Conservation (phyloP, 2,113 vertebrate species). For the Nothobranchius kuhntae region DNA sequence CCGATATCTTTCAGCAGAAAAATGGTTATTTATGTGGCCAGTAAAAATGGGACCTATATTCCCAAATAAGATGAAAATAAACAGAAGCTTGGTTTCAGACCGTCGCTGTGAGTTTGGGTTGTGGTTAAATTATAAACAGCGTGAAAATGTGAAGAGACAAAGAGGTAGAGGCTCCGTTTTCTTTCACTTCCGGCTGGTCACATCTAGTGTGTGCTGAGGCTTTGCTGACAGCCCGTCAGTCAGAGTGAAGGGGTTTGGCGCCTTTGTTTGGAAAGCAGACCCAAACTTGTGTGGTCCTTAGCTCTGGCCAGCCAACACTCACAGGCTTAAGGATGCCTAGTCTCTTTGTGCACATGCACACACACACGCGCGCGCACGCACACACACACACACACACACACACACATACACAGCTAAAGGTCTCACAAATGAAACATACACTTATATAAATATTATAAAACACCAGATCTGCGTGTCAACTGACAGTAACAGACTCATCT, state of each 20-base stretch:
- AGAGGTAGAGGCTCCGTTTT: conserved; percentile 41
- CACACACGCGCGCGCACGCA: no score
- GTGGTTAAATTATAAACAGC: conserved; percentile 31
- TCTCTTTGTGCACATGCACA: conserved; percentile 18
- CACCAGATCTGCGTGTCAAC: no score
- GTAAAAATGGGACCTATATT: conserved; percentile 11
- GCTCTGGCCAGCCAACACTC: conserved; percentile 61
- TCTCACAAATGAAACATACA: conserved; percentile 1
- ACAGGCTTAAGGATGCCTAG: conserved; percentile 52
- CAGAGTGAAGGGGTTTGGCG: conserved; percentile 67
- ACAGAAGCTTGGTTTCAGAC: conserved; percentile 14
- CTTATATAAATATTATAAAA: neutral
- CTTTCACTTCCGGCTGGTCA: conserved; percentile 70
- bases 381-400: neutral
- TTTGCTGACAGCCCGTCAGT: conserved; percentile 79
- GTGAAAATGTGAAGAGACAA: conserved; percentile 24
- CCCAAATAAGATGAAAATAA: conserved; percentile 18
- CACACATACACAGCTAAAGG: conserved; percentile 24
- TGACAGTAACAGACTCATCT: conserved; percentile 7
- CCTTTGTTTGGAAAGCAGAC: conserved; percentile 77
- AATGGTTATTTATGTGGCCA: conserved; percentile 23
- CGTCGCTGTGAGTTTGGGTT: conserved; percentile 14
- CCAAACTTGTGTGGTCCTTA: conserved; percentile 80
- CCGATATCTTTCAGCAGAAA: conserved; percentile 6
- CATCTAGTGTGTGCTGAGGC: conserved; percentile 61